Conservation (phyloP, 2,888 invertebrate genomes). For the Microdon myrmicae region DNA sequence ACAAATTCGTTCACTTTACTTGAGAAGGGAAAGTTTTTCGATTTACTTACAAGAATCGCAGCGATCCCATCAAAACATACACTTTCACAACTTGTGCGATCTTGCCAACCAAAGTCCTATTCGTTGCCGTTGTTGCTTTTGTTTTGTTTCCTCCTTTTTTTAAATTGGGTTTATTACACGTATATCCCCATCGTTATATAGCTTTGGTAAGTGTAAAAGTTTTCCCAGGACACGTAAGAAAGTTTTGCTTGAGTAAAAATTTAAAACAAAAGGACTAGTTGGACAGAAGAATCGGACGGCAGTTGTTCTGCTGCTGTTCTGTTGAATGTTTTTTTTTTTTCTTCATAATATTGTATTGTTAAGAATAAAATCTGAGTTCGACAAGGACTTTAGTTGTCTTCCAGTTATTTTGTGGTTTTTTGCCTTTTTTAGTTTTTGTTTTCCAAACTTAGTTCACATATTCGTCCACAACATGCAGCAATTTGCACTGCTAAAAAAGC, state of each 20-base stretch:
- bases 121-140: not conserved
- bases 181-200: slow-evolving; percentile 13
- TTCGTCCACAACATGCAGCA: too few species aligned
- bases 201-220: slow-evolving; percentile 13
- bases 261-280: too few species aligned
- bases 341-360: too few species aligned
- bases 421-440: too few species aligned
- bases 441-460: too few species aligned
- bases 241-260: slow-evolving; percentile 6
- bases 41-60: slow-evolving; percentile 43
- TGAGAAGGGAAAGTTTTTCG: slow-evolving; percentile 48
- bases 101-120: not conserved
- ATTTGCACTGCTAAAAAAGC: too few species aligned
- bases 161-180: slow-evolving; percentile 26
- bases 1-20: slow-evolving; percentile 16
- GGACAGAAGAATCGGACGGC: too few species aligned
- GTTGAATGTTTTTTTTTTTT: too few species aligned
- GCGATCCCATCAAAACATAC: not conserved
- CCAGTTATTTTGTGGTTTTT: too few species aligned
- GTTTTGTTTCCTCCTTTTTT: slow-evolving; percentile 3
- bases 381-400: too few species aligned
- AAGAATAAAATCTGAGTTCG: too few species aligned
- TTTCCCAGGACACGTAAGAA: slow-evolving; percentile 31
- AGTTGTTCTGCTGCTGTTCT: too few species aligned
- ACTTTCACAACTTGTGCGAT: slow-evolving; percentile 16